Evolutionary conservation across 2,113 vertebrate species (phyloP).

Genomic region (Cyprinodon brontotheroides): DNA sequence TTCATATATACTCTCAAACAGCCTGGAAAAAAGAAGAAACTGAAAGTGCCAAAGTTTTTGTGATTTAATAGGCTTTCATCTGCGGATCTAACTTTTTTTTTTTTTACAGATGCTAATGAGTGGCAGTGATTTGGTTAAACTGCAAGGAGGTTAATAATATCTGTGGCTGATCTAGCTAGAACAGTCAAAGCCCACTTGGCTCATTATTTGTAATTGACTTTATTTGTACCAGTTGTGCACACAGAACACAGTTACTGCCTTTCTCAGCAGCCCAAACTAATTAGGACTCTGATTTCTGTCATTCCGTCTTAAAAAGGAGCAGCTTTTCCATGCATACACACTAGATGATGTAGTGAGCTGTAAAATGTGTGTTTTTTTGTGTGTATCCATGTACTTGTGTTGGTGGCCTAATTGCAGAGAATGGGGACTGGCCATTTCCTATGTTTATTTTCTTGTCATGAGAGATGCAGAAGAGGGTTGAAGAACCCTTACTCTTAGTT

Average conservation of each 20-base stretch:
- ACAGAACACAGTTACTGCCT: conserved; percentile 5
- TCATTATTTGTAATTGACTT: conserved; percentile 41
- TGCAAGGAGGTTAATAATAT: conserved; percentile 15
- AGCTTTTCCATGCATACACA: conserved; percentile 39
- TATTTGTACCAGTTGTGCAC: conserved; percentile 17
- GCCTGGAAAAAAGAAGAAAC: not conserved
- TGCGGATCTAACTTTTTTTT: not conserved
- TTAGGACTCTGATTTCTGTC: conserved; percentile 21
- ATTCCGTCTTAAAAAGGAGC: conserved; percentile 35
- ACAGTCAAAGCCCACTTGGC: conserved; percentile 3
- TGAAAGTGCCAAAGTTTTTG: not conserved
- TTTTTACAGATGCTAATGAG: not conserved
- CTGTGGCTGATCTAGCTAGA: conserved; percentile 9
- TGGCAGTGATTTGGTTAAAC: conserved; percentile 15
- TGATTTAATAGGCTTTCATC: not conserved
- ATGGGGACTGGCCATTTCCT: conserved; percentile 59
- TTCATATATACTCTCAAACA: not conserved
- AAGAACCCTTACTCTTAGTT: conserved; percentile 50
- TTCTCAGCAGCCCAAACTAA: not conserved
- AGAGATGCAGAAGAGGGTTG: conserved; percentile 39
- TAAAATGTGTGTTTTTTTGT: conserved; percentile 45
- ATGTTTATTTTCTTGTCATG: conserved; percentile 76
- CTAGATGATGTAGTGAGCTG: conserved; percentile 40
- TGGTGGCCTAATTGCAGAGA: conserved; percentile 71
- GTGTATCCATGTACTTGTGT: conserved; percentile 40